A percentile compares a stretch with the other conserved stretches of the same genome.
Evolutionary conservation across 1,140 invertebrate species (phyloP).

Genomic region (Papilio xuthus): DNA sequence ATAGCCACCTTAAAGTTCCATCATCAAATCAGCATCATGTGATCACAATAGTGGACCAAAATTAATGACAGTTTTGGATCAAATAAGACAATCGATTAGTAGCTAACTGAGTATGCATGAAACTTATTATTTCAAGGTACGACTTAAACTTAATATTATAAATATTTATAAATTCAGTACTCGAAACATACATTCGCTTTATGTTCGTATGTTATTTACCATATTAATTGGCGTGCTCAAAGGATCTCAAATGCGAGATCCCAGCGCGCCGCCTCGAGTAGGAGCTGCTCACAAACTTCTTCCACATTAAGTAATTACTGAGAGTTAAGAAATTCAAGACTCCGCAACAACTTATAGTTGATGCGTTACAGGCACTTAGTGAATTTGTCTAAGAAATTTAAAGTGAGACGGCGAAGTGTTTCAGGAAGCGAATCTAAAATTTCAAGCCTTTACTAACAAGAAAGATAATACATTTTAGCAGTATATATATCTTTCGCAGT

Average conservation of each 20-base stretch:
- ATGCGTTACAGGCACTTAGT: slow-evolving; percentile 46
- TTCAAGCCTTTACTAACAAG: slow-evolving; percentile 15
- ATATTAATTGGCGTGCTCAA: slow-evolving; percentile 31
- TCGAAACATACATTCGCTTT: background rate
- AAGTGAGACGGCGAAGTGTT: slow-evolving; percentile 34
- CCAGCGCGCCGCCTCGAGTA: slow-evolving; percentile 20
- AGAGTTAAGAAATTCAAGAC: slow-evolving; percentile 45
- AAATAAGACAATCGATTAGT: no score
- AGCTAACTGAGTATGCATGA: background rate
- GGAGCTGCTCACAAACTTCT: slow-evolving; percentile 40
- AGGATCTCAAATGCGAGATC: slow-evolving; percentile 28
- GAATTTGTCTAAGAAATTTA: slow-evolving; percentile 46
- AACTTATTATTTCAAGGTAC: background rate
- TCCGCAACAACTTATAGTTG: slow-evolving; percentile 42
- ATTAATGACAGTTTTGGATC: no score
- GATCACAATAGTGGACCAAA: no score
- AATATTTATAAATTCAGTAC: background rate
- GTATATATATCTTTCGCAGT: background rate
- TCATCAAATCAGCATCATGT: no score
- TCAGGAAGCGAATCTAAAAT: slow-evolving; percentile 8
- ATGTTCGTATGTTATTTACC: slow-evolving; percentile 21
- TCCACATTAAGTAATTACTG: slow-evolving; percentile 50
- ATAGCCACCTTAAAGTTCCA: no score
- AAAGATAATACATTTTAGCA: background rate
- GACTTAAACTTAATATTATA: background rate